Evolutionary conservation across 1,140 invertebrate species (phyloP).

Genomic region (Halyomorpha halys): DNA sequence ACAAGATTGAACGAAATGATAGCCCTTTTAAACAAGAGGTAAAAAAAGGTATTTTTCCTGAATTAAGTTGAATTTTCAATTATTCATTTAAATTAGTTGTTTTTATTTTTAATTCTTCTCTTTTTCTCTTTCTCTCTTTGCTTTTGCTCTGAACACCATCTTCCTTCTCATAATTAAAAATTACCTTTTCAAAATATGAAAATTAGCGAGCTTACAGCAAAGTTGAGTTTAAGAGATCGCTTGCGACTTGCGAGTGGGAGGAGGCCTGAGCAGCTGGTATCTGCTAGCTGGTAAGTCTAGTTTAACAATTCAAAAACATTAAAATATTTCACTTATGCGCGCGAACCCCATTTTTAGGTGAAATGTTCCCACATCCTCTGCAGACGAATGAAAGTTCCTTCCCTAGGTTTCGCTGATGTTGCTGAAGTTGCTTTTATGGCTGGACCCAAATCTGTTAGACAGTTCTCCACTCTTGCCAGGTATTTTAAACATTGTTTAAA

Average conservation of each 20-base stretch:
- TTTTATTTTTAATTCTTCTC: neutral
- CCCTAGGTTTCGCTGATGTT: slow-evolving; percentile 63
- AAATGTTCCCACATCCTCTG: slow-evolving; percentile 59
- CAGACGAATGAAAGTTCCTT: slow-evolving; percentile 49
- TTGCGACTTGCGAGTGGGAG: slow-evolving; percentile 1
- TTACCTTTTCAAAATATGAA: neutral
- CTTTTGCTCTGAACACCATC: slow-evolving; percentile 6
- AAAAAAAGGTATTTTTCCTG: too few species aligned
- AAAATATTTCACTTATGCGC: too few species aligned
- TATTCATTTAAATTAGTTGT: too few species aligned
- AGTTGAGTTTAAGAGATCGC: slow-evolving; percentile 13
- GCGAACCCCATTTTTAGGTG: slow-evolving; percentile 32
- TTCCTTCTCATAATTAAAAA: neutral
- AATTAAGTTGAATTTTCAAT: too few species aligned
- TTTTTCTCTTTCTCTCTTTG: slow-evolving; percentile 15
- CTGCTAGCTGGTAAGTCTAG: slow-evolving; percentile 7
- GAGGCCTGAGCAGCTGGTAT: neutral
- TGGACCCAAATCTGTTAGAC: slow-evolving; percentile 51
- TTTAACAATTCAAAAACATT: neutral
- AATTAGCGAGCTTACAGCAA: slow-evolving; percentile 11
- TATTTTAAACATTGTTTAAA: slow-evolving; percentile 34
- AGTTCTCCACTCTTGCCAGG: slow-evolving; percentile 53
- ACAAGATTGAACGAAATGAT: too few species aligned
- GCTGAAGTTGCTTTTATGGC: slow-evolving; percentile 58
- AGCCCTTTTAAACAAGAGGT: too few species aligned